Percentiles rank a stretch among this genome's conserved stretches.
phyloP scores from a whole-genome alignment of 2,888 invertebrate species.

The Periphyllus acericola region DNA sequence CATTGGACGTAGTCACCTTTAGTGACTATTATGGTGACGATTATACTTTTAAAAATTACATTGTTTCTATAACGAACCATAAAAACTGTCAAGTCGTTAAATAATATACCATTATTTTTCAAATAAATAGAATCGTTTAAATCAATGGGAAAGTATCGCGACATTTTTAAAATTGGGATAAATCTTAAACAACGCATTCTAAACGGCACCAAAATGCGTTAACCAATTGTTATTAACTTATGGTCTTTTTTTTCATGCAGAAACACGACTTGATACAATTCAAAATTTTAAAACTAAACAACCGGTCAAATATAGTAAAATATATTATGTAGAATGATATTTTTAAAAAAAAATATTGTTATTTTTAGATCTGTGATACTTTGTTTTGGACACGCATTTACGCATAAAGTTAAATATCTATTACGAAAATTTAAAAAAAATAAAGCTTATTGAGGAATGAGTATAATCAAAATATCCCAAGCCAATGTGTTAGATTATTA shows the following conservation, averaged over 20 bases:
- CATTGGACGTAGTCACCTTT: neutral
- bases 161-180: no score
- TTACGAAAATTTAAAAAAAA: neutral
- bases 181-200: no score
- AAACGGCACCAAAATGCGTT: no score
- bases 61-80: neutral
- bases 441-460: neutral
- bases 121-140: neutral
- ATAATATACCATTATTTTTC: neutral
- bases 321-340: neutral
- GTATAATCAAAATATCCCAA: neutral
- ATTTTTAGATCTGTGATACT: neutral
- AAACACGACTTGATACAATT: no score
- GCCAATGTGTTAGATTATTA: conserved; percentile 5
- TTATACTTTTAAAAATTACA: neutral
- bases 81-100: neutral
- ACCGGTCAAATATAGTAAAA: no score
- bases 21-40: neutral
- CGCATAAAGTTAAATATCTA: neutral
- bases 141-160: neutral
- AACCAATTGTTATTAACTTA: no score
- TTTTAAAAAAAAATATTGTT: neutral
- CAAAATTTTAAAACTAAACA: no score
- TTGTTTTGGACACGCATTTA: neutral
- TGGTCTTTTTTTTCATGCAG: no score